Conservation (phyloP, 2,113 vertebrate genomes). For the Dicrurus megarhynchus region DNA sequence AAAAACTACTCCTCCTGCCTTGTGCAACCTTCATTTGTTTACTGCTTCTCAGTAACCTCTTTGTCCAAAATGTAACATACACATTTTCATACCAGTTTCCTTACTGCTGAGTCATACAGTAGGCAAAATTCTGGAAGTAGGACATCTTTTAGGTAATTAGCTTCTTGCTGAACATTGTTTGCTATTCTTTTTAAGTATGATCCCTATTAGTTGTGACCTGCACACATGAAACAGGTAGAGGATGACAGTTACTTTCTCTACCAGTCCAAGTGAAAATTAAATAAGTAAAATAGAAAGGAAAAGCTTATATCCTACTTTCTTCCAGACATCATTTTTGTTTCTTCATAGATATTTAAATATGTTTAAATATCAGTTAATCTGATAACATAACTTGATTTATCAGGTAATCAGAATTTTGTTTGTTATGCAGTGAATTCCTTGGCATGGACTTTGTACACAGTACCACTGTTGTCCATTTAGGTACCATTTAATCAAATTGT, state of each 20-base stretch:
- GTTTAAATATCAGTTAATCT: not conserved
- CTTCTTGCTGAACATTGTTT: not conserved
- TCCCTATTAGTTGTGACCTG: not conserved
- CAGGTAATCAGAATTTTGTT: not conserved
- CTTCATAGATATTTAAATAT: not conserved
- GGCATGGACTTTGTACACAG: not conserved
- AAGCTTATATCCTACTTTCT: not conserved
- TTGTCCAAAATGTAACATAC: not conserved
- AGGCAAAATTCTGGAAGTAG: not conserved
- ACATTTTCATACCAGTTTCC: not conserved
- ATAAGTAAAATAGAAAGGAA: not conserved
- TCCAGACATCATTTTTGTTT: not conserved
- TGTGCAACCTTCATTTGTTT: not conserved
- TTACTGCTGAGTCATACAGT: not conserved
- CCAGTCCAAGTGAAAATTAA: not conserved
- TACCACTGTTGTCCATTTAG: not conserved
- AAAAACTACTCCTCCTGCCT: not conserved
- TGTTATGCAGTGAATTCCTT: not conserved
- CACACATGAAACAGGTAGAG: not conserved
- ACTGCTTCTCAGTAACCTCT: not conserved
- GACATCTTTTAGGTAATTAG: not conserved
- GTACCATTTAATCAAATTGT: not conserved
- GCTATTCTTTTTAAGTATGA: not conserved
- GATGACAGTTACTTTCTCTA: not conserved
- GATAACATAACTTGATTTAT: not conserved